Conservation (phyloP, 2,113 vertebrate species). For the Chloropsis cyanopogon region DNA sequence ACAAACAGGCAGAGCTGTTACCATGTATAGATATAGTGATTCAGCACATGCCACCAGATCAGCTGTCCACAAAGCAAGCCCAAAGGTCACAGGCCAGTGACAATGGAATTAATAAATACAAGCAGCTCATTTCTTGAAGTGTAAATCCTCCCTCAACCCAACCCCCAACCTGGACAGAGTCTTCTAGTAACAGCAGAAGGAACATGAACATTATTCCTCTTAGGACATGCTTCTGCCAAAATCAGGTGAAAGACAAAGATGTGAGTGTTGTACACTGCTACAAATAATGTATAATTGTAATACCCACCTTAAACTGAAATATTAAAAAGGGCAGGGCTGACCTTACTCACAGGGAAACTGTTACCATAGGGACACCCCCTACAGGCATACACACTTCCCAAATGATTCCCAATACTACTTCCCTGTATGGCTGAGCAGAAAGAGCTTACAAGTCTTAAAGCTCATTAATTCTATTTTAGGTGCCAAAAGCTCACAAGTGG, state of each 20-base stretch:
- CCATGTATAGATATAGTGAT: not conserved
- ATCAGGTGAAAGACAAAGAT: not conserved
- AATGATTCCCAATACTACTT: not conserved
- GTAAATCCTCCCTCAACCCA: not conserved
- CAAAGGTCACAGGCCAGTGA: not conserved
- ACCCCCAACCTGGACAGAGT: not conserved
- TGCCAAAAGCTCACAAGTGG: not conserved
- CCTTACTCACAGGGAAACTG: not conserved
- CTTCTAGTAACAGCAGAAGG: not conserved
- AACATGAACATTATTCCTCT: not conserved
- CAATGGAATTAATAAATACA: not conserved
- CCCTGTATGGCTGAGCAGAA: not conserved
- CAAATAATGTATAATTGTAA: accelerated
- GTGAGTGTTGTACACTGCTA: not conserved
- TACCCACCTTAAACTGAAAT: not conserved
- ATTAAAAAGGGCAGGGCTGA: not conserved
- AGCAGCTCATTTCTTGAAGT: not conserved
- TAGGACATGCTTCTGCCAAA: not conserved
- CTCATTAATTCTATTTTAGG: not conserved
- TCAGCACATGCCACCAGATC: not conserved
- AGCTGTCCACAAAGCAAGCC: not conserved
- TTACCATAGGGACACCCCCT: not conserved
- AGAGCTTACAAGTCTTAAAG: not conserved
- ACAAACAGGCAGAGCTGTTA: conserved; percentile 11
- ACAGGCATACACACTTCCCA: not conserved